Base-by-base conservation (phyloP, 1,140 invertebrate genomes). In the Drosophila bipectinata region DNA sequence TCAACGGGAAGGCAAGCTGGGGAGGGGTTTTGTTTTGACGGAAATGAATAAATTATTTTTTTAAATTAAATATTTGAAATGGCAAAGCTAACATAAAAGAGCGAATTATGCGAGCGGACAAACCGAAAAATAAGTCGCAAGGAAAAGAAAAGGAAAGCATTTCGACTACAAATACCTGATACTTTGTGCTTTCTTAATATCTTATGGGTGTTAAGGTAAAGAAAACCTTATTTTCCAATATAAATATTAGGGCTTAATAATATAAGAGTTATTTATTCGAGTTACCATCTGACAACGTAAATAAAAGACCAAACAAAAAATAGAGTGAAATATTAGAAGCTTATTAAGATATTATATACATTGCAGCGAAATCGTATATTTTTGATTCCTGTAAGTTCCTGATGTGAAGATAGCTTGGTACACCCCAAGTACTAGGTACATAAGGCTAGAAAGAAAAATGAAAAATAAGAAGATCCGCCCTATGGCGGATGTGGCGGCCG, bases 21-120 rank as follows among this genome's bases (percentile, higher is more conserved):
- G 15, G 26, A 12, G 5, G 14, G n/a, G 18, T 30, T 44, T 14
- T 44, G 37, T 52, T 56, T 26, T 37, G 81, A 73, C 81, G 81
- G 81, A 84, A 84, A 84, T 84, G 81, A 84, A 84, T 84, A 84
- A 84, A 84, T 87, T 84, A 84, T 84, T 84, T 84, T 84, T 84
- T 62, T 67, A 84, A 84, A 84, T 84, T 85, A 84, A 84, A 84
- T 84, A 84, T 84, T 84, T 84, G 82, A 84, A 84, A 84, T 87
- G 82, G 75, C 82, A 82, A 85, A 85, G 73, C 80, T 85, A 80
- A 71, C 69, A 82, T 72, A 87, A 79, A 82, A 78, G 52, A 88
- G 62, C 78, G 82, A 87, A 88, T 88, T 88, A 88, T 82, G 78
- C 78, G 55, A 66, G 72, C 56, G 68, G 18, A 41, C 55, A 58